Evolutionary conservation across 2,797 vertebrate species (phyloP).

Genomic region (Malacoctenus gilli): DNA sequence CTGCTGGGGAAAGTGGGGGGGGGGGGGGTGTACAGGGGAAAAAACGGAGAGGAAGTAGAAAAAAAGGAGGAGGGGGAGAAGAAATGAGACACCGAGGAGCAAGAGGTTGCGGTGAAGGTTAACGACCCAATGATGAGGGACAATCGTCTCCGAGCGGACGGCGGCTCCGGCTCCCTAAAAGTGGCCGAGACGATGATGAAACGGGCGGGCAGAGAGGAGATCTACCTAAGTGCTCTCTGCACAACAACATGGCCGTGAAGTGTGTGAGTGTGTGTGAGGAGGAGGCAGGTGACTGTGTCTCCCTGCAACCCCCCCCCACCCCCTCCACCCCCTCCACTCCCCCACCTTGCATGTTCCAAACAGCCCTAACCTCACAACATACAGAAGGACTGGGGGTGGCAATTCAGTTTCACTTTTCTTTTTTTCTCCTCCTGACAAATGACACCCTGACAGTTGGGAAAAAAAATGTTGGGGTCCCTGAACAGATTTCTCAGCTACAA

Average conservation of each 20-base stretch:
- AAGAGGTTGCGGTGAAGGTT: conserved; percentile 62
- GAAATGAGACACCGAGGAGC: conserved; percentile 46
- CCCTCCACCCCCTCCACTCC: conserved; percentile 26
- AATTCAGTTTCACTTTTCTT: conserved; percentile 73
- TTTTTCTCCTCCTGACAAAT: conserved; percentile 74
- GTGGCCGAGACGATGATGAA: no score
- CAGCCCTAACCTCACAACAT: conserved; percentile 75
- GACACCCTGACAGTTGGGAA: conserved; percentile 85
- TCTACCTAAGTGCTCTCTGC: no score
- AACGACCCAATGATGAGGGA: conserved; percentile 72
- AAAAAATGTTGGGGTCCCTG: conserved; percentile 85
- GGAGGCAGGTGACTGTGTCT: conserved; percentile 38
- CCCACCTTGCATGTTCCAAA: conserved; percentile 75
- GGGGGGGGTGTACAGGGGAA: conserved; percentile 1
- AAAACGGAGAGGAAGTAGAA: conserved; percentile 12
- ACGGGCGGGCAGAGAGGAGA: conserved; percentile 20
- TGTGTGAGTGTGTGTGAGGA: neutral
- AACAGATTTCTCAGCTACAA: conserved; percentile 87
- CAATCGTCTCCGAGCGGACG: conserved; percentile 51
- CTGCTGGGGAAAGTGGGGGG: conserved; percentile 55
- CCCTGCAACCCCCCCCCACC: conserved; percentile 24
- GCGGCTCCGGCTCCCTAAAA: no score
- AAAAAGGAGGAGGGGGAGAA: conserved; percentile 19
- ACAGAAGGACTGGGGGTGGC: conserved; percentile 87
- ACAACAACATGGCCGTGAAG: conserved; percentile 25